Conservation (phyloP, 2,888 invertebrate genomes). For the Stenoptilia bipunctidactyla region DNA sequence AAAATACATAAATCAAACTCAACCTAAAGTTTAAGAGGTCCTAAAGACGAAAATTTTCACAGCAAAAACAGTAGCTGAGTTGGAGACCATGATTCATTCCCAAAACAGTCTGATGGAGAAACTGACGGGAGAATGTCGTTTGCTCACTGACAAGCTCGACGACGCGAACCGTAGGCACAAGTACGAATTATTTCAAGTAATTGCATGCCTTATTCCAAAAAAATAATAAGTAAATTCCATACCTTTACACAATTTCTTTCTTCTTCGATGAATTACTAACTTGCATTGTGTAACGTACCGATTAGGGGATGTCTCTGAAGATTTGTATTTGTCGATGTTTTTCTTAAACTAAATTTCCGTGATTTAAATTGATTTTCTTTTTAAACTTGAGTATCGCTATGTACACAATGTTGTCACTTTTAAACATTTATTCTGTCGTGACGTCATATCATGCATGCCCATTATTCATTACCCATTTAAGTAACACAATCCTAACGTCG, state of each 20-base stretch:
- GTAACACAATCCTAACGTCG: conserved; percentile 51
- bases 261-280: too few species aligned
- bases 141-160: conserved; percentile 90
- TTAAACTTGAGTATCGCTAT: too few species aligned
- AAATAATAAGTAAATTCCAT: conserved; percentile 8
- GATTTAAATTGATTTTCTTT: too few species aligned
- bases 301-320: too few species aligned
- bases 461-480: conserved; percentile 52
- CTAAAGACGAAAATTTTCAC: conserved; percentile 60
- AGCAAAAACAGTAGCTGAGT: conserved; percentile 90
- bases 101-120: conserved; percentile 95
- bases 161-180: conserved; percentile 90
- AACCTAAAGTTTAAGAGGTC: too few species aligned
- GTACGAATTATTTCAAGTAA: conserved; percentile 67
- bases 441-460: not conserved
- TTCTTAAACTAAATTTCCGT: too few species aligned
- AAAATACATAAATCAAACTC: too few species aligned
- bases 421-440: too few species aligned
- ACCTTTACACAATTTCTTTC: too few species aligned
- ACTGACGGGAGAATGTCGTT: conserved; percentile 90
- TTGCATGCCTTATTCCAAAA: not conserved
- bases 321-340: too few species aligned
- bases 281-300: too few species aligned
- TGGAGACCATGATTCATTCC: conserved; percentile 90
- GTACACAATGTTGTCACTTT: too few species aligned